Evolutionary conservation across 1,140 invertebrate genomes (phyloP).

Genomic region (Saxidomus purpurata): DNA sequence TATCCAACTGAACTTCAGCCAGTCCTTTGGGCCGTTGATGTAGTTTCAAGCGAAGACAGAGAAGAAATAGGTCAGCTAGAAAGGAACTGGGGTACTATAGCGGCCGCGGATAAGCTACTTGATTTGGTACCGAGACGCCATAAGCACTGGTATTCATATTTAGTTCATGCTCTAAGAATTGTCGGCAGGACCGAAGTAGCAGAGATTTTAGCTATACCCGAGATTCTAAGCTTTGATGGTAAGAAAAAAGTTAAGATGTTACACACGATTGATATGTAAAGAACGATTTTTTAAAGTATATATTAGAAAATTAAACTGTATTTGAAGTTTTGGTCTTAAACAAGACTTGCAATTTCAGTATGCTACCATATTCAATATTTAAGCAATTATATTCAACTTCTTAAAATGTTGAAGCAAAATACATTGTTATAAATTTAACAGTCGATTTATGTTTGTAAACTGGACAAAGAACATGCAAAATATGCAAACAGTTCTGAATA

Average conservation of each 20-base stretch:
- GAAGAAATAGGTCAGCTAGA: conserved; percentile 4
- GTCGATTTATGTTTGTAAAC: too few relatives aligned
- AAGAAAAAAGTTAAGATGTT: neutral
- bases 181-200: neutral
- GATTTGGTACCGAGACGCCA: conserved; percentile 5
- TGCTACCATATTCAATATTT: too few relatives aligned
- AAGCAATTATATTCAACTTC: too few relatives aligned
- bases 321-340: too few relatives aligned
- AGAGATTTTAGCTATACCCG: conserved; percentile 1
- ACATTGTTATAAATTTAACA: too few relatives aligned
- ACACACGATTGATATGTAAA: too few relatives aligned
- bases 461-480: too few relatives aligned
- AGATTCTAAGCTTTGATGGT: neutral
- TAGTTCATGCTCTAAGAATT: neutral
- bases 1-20: neutral
- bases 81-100: neutral
- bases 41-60: conserved; percentile 21
- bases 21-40: neutral
- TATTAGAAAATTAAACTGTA: too few relatives aligned
- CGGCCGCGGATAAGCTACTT: conserved; percentile 5
- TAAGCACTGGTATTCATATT: neutral
- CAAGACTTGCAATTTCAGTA: too few relatives aligned
- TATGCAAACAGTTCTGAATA: too few relatives aligned
- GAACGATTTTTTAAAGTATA: too few relatives aligned
- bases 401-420: too few relatives aligned